phyloP scores from a whole-genome alignment of 2,113 vertebrate species.

The Speoplatyrhinus poulsoni region DNA sequence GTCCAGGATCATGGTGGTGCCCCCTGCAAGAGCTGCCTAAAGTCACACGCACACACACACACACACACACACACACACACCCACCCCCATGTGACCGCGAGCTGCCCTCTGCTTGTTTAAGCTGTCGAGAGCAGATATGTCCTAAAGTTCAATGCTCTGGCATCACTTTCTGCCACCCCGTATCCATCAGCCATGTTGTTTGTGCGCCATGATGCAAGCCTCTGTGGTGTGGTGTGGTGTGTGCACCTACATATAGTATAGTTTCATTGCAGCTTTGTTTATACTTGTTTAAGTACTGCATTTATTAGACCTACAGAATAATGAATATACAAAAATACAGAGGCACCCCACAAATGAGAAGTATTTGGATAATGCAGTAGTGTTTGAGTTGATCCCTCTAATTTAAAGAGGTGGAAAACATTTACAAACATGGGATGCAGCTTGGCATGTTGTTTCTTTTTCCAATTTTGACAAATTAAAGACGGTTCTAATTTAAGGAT shows the following conservation, averaged over 20 bases:
- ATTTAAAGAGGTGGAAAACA: too few species aligned
- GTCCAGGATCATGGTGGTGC: conserved; percentile 97
- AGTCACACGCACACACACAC: conserved; percentile 27
- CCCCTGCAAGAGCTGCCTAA: conserved; percentile 94
- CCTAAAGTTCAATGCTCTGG: conserved; percentile 75
- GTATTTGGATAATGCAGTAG: too few species aligned
- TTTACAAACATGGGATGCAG: too few species aligned
- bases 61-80: too few species aligned
- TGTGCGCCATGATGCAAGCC: conserved; percentile 48
- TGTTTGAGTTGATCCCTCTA: too few species aligned
- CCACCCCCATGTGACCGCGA: conserved; percentile 71
- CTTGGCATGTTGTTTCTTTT: too few species aligned
- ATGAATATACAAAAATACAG: neutral
- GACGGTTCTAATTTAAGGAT: too few species aligned
- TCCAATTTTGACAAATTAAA: too few species aligned
- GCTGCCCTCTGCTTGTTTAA: conserved; percentile 74
- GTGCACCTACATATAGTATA: conserved; percentile 11
- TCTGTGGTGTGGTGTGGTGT: conserved; percentile 5
- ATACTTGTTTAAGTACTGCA: neutral
- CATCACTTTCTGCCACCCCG: conserved; percentile 70
- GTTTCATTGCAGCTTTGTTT: neutral
- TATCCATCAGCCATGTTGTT: conserved; percentile 67
- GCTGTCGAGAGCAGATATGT: conserved; percentile 73
- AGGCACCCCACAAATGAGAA: neutral
- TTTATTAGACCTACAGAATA: too few species aligned